A percentile compares a stretch with the other conserved stretches of the same genome.
Conservation (phyloP, 2,797 vertebrate genomes). For the Nannoperca obscura region DNA sequence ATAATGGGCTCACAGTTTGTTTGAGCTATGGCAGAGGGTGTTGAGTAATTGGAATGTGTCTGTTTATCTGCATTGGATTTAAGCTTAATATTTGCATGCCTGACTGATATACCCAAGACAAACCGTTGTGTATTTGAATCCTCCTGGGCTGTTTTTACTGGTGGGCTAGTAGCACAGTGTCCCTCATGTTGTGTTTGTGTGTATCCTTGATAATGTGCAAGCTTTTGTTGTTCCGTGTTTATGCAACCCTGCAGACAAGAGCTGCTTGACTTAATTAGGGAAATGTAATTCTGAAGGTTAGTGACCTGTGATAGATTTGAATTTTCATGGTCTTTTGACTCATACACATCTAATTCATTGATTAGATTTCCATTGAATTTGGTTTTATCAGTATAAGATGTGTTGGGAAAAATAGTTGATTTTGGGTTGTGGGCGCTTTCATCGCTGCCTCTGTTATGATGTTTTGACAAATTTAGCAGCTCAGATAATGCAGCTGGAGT, state of each 20-base stretch:
- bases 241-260: slow-evolving; percentile 64
- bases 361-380: slow-evolving; percentile 58
- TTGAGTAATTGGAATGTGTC: slow-evolving; percentile 36
- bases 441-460: slow-evolving; percentile 12
- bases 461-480: slow-evolving; percentile 39
- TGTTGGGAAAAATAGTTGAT: slow-evolving; percentile 24
- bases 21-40: slow-evolving; percentile 33
- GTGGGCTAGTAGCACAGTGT: slow-evolving; percentile 51
- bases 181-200: slow-evolving; percentile 47
- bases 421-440: neutral
- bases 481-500: slow-evolving; percentile 9
- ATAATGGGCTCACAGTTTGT: slow-evolving; percentile 40
- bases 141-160: slow-evolving; percentile 47
- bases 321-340: slow-evolving; percentile 49
- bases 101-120: slow-evolving; percentile 50
- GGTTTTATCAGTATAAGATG: slow-evolving; percentile 30
- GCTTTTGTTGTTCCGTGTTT: slow-evolving; percentile 63
- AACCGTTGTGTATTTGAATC: slow-evolving; percentile 58
- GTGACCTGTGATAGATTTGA: slow-evolving; percentile 64
- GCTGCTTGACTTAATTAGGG: slow-evolving; percentile 72
- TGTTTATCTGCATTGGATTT: slow-evolving; percentile 55
- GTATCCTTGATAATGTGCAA: slow-evolving; percentile 60
- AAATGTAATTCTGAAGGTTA: slow-evolving; percentile 67
- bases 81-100: slow-evolving; percentile 49
- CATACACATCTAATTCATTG: slow-evolving; percentile 47